Base-by-base conservation (phyloP, 1,140 invertebrate genomes). In the Meloidogyne floridensis region DNA sequence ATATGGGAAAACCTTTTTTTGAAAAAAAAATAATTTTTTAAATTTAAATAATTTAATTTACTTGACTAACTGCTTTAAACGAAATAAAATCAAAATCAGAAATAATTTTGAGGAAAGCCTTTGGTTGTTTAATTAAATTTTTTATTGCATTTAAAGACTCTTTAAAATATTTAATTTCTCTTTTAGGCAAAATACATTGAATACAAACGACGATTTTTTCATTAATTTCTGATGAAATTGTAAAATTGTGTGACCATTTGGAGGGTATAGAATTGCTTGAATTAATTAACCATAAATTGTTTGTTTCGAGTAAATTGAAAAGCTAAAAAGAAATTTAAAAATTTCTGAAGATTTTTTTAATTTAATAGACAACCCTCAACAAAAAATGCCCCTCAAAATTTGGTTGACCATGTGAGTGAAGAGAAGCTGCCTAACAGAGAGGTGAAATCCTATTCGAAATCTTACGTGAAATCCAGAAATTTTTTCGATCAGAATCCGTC, bases 11-110 rank as follows among this genome's bases (percentile, higher is more conserved):
- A 43, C 11, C 32, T 72, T 32, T 32, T 32, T 32, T n/a, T n/a
- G n/a, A 42, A 42, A 42, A 42, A 3, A 11, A 72, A 11, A 42
- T 0, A 10, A 11, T 2, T 11, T 72, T 72, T 10, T 11, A 9
- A 11, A 3, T 51, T 32, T 32, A 32, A 32, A 32, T 32, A 32
- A 32, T 32, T 51, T 42, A 72, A 51, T 72, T 51, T 72, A 51
- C 72, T 43, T 72, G 8, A 43, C 15, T 42, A 10, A 5, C 72
- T 43, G 47, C 32, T 13, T 72, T 56, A 11, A 56, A 56, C 3
- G 72, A 9, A 72, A 3, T 11, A 72, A 11, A 72, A 72, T 72
- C 72, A 72, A 72, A 72, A 72, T 43, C 72, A 72, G 72, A 72
- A 42, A 43, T 42, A 72, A 72, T 11, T 72, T 72, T 72, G 72